These are phyloP conservation scores for Cetonia aurata DNA, from an alignment of 2,888 invertebrate species.

Conservation along the genomic window DNA sequence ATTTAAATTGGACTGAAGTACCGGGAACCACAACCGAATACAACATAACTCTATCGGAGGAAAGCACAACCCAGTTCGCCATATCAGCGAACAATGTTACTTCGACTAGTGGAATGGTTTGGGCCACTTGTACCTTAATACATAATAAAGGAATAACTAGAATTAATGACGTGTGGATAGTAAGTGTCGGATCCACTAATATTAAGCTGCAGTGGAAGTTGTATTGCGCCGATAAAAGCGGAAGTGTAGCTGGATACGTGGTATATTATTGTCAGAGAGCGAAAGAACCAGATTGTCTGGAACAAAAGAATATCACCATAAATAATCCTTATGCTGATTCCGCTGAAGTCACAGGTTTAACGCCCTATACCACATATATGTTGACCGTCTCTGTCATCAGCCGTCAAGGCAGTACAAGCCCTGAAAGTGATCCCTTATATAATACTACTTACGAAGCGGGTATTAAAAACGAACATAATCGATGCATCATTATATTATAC, in stretches of 20 bases:
- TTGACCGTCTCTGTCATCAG: constrained; percentile 77
- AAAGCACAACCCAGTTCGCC: constrained; percentile 80
- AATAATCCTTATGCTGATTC: constrained; percentile 68
- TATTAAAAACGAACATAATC: constrained; percentile 56
- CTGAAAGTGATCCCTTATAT: constrained; percentile 72
- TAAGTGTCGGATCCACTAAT: constrained; percentile 67
- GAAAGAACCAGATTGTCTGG: constrained; percentile 70
- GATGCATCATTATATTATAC: neutral
- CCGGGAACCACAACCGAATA: constrained; percentile 67
- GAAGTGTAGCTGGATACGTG: constrained; percentile 79
- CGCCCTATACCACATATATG: constrained; percentile 82
- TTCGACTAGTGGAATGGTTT: constrained; percentile 86
- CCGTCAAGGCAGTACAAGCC: constrained; percentile 68
- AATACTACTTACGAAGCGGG: constrained; percentile 80
- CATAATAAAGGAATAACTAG: constrained; percentile 68
- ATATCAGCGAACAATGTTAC: constrained; percentile 80
- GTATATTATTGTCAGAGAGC: constrained; percentile 80
- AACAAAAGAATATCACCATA: constrained; percentile 64
- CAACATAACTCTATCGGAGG: constrained; percentile 73
- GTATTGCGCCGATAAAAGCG: constrained; percentile 80
- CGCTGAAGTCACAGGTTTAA: constrained; percentile 73
- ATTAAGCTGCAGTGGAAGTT: constrained; percentile 82
- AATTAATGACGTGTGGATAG: constrained; percentile 71
- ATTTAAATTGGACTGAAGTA: constrained; percentile 73
- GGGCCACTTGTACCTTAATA: constrained; percentile 82